Conservation (phyloP, 2,113 vertebrate species). For the Planiliza haematocheilus region DNA sequence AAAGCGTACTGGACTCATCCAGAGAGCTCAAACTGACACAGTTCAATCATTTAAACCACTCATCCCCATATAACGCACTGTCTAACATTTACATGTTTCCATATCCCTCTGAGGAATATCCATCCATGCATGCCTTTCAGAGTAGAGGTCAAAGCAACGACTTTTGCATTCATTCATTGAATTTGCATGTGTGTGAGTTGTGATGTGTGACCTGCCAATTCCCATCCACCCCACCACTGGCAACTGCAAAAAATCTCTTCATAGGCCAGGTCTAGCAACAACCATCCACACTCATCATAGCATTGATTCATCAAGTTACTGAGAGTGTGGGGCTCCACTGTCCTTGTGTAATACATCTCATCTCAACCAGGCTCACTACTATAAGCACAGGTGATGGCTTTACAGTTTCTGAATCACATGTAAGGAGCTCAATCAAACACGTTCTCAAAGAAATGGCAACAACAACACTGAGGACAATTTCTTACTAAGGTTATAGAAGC, state of each 20-base stretch:
- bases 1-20: slow-evolving; percentile 22
- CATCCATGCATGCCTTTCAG: neutral
- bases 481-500: neutral
- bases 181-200: neutral
- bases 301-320: slow-evolving; percentile 8
- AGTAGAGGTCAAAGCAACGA: too few relatives aligned
- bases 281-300: too few relatives aligned
- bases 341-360: slow-evolving; percentile 4
- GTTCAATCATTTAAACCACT: slow-evolving; percentile 40
- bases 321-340: neutral
- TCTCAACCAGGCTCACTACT: slow-evolving; percentile 8
- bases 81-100: slow-evolving; percentile 9
- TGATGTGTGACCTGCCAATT: neutral
- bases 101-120: neutral
- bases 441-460: slow-evolving; percentile 3
- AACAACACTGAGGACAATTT: neutral
- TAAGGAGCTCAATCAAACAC: slow-evolving; percentile 1
- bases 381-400: neutral
- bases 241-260: neutral
- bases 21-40: slow-evolving; percentile 29
- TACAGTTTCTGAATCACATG: neutral
- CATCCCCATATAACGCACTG: slow-evolving; percentile 15
- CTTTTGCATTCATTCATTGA: neutral
- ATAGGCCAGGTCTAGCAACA: slow-evolving; percentile 8
- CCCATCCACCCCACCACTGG: neutral